Evolutionary conservation across 2,113 vertebrate species (phyloP).

Genomic region (cat (Felis catus)): DNA sequence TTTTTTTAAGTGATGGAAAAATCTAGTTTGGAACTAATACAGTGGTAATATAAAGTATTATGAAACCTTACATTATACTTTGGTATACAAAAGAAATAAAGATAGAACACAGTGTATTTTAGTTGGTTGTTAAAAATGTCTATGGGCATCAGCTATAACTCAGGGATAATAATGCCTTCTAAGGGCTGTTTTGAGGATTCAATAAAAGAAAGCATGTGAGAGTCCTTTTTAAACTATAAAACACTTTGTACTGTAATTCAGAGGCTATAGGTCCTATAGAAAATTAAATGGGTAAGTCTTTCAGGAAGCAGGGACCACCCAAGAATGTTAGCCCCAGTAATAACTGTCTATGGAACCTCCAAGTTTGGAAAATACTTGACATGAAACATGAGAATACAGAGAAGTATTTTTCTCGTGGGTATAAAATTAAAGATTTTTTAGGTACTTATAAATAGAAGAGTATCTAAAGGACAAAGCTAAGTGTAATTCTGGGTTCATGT

Average conservation of each 20-base stretch:
- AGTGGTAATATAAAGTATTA: not conserved
- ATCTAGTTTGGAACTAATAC: constrained; percentile 12
- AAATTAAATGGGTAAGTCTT: not conserved
- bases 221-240: not conserved
- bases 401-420: not conserved
- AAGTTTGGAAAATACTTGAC: not conserved
- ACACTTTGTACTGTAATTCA: not conserved
- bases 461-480: not conserved
- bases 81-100: constrained; percentile 18
- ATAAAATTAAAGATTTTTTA: not conserved
- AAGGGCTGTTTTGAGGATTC: not conserved
- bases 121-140: not conserved
- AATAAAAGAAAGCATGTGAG: not conserved
- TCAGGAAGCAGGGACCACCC: not conserved
- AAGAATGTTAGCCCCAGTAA: not conserved
- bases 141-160: not conserved
- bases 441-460: not conserved
- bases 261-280: not conserved
- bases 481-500: not conserved
- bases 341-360: not conserved
- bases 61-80: not conserved
- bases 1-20: not conserved
- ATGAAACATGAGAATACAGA: not conserved
- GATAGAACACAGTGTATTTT: not conserved
- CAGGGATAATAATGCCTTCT: not conserved